These are phyloP conservation scores for Chrysolina americana DNA, from an alignment of 2,888 invertebrate species.

Conservation along the genomic window DNA sequence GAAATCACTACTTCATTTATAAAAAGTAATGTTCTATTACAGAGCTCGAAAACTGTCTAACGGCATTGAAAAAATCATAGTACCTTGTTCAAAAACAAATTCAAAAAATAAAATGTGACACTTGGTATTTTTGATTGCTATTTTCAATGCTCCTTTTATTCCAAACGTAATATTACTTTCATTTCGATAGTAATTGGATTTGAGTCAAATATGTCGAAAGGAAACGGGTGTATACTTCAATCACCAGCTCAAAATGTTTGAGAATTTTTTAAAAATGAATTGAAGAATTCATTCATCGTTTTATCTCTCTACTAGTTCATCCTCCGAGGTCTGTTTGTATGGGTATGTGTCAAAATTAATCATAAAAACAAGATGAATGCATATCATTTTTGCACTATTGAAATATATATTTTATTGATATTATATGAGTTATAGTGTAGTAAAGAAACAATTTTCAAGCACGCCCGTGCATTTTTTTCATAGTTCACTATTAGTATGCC, in stretches of 20 bases:
- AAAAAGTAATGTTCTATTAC: no score
- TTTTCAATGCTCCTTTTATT: no score
- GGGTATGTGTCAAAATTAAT: constrained; percentile 48
- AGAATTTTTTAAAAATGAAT: background rate
- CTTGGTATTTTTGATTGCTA: no score
- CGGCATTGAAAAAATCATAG: no score
- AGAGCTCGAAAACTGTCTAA: no score
- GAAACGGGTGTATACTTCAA: background rate
- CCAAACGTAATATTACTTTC: no score
- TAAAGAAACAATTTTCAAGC: background rate
- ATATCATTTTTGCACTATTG: constrained; percentile 34
- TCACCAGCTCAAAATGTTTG: background rate
- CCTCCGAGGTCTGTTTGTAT: constrained; percentile 7
- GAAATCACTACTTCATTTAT: no score
- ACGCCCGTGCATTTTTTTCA: no score
- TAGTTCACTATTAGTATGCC: no score
- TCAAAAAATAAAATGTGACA: no score
- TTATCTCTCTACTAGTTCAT: background rate
- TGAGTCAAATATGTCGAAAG: background rate
- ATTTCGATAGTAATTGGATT: no score
- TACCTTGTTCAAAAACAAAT: no score
- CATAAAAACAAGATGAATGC: constrained; percentile 18
- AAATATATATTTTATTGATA: constrained; percentile 24
- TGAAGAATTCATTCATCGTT: background rate
- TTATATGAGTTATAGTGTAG: constrained; percentile 2